Evolutionary conservation across 2,113 vertebrate genomes (phyloP).

Genomic region (Dicerorhinus sumatrensis): DNA sequence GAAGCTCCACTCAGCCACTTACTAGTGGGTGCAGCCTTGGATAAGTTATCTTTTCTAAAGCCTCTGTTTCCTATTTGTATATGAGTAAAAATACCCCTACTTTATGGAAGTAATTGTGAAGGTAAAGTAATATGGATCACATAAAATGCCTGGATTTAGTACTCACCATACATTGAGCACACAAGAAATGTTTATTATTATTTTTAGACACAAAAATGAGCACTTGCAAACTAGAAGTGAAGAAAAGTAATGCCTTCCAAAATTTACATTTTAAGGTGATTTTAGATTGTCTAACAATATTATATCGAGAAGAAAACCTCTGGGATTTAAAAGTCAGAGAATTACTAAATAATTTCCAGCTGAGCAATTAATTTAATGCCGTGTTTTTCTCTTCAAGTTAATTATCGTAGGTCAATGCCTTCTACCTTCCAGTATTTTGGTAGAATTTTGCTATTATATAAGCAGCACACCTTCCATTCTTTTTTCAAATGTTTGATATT

Average conservation of each 20-base stretch:
- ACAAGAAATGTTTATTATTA: neutral
- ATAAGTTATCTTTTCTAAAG: neutral
- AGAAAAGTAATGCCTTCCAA: slow-evolving; percentile 19
- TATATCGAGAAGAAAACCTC: slow-evolving; percentile 57
- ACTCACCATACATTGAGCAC: neutral
- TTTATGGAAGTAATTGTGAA: neutral
- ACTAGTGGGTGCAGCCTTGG: neutral
- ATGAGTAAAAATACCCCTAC: neutral
- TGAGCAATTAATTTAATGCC: slow-evolving; percentile 80
- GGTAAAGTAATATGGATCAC: neutral
- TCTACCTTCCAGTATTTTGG: slow-evolving; percentile 53
- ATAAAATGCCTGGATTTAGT: slow-evolving; percentile 32
- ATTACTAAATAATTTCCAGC: slow-evolving; percentile 81
- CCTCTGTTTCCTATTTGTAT: neutral
- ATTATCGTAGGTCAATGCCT: slow-evolving; percentile 76
- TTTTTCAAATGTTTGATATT: slow-evolving; percentile 26
- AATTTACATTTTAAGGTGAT: slow-evolving; percentile 46
- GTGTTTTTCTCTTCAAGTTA: slow-evolving; percentile 66
- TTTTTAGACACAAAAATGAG: slow-evolving; percentile 37
- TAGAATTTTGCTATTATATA: slow-evolving; percentile 44
- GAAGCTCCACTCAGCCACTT: neutral
- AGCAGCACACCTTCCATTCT: slow-evolving; percentile 28
- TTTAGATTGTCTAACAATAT: slow-evolving; percentile 51
- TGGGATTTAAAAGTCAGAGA: slow-evolving; percentile 70
- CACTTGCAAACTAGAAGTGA: neutral